Conservation (phyloP, 2,797 vertebrate species). For the Synaphobranchus kaupii region DNA sequence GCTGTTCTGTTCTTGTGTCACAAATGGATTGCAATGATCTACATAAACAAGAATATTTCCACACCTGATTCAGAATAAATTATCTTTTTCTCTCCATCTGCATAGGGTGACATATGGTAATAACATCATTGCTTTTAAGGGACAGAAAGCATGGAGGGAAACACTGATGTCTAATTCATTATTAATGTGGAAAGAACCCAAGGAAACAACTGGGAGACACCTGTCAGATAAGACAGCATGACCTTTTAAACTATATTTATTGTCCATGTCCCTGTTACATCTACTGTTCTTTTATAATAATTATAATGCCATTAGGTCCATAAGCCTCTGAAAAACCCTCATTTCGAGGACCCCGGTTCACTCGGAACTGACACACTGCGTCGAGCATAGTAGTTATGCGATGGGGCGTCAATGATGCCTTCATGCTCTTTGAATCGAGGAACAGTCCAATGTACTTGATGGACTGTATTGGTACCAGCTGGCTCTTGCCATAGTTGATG, state of each 20-base stretch:
- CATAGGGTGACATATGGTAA: background rate
- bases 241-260: background rate
- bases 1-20: background rate
- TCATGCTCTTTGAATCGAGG: no score
- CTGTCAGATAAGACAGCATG: background rate
- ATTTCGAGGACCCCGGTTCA: no score
- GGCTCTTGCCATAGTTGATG: no score
- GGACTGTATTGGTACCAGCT: no score
- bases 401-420: no score
- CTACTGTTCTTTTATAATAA: background rate
- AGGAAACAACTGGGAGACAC: background rate
- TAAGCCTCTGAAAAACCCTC: no score
- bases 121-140: background rate
- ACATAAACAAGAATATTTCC: no score
- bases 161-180: background rate
- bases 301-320: no score
- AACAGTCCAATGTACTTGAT: no score
- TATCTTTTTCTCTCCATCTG: background rate
- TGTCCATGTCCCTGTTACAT: background rate
- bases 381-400: no score
- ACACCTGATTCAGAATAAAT: background rate
- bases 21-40: background rate
- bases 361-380: no score
- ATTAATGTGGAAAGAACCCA: constrained; percentile 18
- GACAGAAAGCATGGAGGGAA: background rate